Base-by-base conservation (phyloP, 2,797 vertebrate species). In the Rhynchotus rufescens region DNA sequence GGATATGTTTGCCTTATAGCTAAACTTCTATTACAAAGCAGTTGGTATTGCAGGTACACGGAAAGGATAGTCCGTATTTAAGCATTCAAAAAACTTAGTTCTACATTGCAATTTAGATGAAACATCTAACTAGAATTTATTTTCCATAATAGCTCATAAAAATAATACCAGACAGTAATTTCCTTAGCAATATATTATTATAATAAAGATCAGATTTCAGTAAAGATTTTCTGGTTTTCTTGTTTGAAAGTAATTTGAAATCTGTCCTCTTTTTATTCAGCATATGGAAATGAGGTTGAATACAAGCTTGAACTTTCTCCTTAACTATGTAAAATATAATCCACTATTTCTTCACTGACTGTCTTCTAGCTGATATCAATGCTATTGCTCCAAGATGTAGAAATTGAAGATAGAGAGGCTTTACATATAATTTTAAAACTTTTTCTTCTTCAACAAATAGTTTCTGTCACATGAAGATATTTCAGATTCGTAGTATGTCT, bases 141-240 rank as follows among this genome's bases (percentile, higher is more conserved):
- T 89, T 89, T 73, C 34, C n/a, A 14, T 49, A 81, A 52, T 72
- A 54, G 51, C 51, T 75, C 51, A 57, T 56, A 85, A 92, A 86
- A 94, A 84, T 76, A 67, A 88, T 54, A 32, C 67, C 82, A 89
- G 67, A 44, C 56, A 76, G 73, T 90, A 66, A 85, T 90, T 90
- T 85, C 86, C 38, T 69, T 78, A 66, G 62, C 66, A 75, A 66
- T 16, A 73, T 15, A 3, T 28, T 78, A 94, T 88, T 90, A 88
- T 91, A 94, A 94, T 68, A 94, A 88, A 54, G 61, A 92, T 59
- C 88, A 88, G 68, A 88, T 92, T 92, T 88, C 76, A 52, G 54
- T 26, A 80, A 4, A 78, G 86, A 72, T 92, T 87, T 87, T 84
- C 54, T 54, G 57, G 3, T 86, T 93, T 86, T 84, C 57, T 25